A percentile compares a stretch with the other conserved stretches of the same genome.
phyloP scores from a whole-genome alignment of 1,140 invertebrate genomes.

The Drosophila pseudoobscura region DNA sequence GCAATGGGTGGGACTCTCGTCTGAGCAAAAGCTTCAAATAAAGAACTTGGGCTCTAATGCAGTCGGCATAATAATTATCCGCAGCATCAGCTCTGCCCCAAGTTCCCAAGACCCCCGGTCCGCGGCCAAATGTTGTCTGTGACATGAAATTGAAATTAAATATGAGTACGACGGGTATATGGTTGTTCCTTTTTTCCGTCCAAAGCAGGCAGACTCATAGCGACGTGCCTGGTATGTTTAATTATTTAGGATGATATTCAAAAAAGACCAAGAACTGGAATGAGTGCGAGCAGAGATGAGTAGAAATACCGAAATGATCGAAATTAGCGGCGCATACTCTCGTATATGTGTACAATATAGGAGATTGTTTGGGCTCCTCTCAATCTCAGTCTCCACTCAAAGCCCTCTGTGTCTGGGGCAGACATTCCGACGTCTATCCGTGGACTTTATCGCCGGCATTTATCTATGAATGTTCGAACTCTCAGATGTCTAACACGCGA shows the following conservation, averaged over 20 bases:
- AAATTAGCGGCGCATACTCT: constrained; percentile 72
- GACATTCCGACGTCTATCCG: constrained; percentile 62
- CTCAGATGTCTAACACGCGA: constrained; percentile 61
- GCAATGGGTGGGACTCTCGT: constrained; percentile 10
- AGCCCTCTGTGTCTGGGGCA: constrained; percentile 29
- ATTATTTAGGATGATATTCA: constrained; percentile 78
- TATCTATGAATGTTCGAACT: constrained; percentile 36
- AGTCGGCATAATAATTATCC: constrained; percentile 71
- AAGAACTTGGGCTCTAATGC: constrained; percentile 58
- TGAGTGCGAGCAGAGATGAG: constrained; percentile 56
- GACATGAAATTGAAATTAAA: constrained; percentile 79
- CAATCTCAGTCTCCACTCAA: constrained; percentile 7
- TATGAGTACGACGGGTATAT: constrained; percentile 43
- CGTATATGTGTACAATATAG: constrained; percentile 11
- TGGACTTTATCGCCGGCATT: constrained; percentile 62
- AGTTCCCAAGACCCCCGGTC: constrained; percentile 7
- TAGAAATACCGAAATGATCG: constrained; percentile 67
- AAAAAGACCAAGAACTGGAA: constrained; percentile 39
- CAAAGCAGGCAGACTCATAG: constrained; percentile 47
- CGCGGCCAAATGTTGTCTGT: constrained; percentile 24
- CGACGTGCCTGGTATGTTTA: constrained; percentile 74
- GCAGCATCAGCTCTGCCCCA: constrained; percentile 50
- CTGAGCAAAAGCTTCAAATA: constrained; percentile 14
- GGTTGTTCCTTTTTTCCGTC: constrained; percentile 11
- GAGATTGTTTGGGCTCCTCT: constrained; percentile 9